Evolutionary conservation across 2,797 vertebrate genomes (phyloP).

Genomic region (Tokudaia muenninki): DNA sequence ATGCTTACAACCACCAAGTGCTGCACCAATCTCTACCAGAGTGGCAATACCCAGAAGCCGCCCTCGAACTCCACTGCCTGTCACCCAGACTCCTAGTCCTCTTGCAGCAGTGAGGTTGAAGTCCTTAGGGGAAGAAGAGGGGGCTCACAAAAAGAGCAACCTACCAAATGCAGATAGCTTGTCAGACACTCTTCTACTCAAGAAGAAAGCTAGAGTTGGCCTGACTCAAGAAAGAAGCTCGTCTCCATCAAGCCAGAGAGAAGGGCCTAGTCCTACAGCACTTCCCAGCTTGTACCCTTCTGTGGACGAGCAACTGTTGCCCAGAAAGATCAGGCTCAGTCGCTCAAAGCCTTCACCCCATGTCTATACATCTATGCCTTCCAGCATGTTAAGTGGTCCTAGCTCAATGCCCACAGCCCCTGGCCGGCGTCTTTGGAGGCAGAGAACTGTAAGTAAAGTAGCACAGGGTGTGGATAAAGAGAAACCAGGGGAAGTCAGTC

Average conservation of each 20-base stretch:
- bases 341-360: slow-evolving; percentile 72
- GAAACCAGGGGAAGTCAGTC: slow-evolving; percentile 19
- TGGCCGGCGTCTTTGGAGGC: slow-evolving; percentile 82
- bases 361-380: slow-evolving; percentile 13
- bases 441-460: slow-evolving; percentile 67
- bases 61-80: slow-evolving; percentile 51
- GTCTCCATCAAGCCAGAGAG: slow-evolving; percentile 45
- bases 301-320: slow-evolving; percentile 59
- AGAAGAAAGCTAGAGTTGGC: slow-evolving; percentile 70
- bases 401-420: slow-evolving; percentile 48
- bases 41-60: slow-evolving; percentile 25
- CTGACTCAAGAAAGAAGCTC: slow-evolving; percentile 24
- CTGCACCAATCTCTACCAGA: slow-evolving; percentile 53
- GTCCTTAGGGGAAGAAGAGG: slow-evolving; percentile 54
- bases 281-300: slow-evolving; percentile 48
- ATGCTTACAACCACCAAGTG: slow-evolving; percentile 75
- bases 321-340: slow-evolving; percentile 84
- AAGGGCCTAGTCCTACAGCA: background rate
- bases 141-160: slow-evolving; percentile 16
- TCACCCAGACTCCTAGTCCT: background rate
- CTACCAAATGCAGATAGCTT: background rate
- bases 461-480: slow-evolving; percentile 50
- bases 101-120: background rate
- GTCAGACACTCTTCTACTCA: slow-evolving; percentile 38
- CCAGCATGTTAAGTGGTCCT: slow-evolving; percentile 23